phyloP scores from a whole-genome alignment of 2,888 invertebrate genomes.

The Coenonympha arcania region DNA sequence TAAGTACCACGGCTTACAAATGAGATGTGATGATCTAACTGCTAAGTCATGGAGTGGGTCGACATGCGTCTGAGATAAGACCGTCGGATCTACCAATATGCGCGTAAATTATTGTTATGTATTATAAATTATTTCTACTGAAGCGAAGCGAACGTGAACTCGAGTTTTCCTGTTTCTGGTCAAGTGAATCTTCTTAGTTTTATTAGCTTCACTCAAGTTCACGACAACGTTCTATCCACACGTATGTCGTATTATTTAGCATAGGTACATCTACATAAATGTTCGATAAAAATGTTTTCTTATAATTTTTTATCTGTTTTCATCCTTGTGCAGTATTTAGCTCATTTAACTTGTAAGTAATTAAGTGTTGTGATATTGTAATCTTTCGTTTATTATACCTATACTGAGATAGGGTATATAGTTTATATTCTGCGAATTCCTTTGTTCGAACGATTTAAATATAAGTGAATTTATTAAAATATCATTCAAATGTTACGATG shows the following conservation, averaged over 20 bases:
- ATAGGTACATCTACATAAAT: too few species aligned
- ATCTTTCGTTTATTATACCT: too few species aligned
- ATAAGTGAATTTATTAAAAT: background rate
- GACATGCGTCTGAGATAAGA: background rate
- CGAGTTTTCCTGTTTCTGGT: conserved; percentile 21
- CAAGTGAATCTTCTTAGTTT: conserved; percentile 12
- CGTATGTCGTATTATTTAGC: background rate
- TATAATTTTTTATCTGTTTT: conserved; percentile 23
- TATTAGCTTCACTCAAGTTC: conserved; percentile 2
- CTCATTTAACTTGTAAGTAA: conserved; percentile 29
- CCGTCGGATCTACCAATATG: background rate
- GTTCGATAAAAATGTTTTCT: conserved; percentile 22
- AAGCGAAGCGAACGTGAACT: background rate
- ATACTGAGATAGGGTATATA: too few species aligned
- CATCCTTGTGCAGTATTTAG: conserved; percentile 22
- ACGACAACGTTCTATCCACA: background rate
- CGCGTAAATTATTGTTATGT: background rate
- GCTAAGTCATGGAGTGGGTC: too few species aligned
- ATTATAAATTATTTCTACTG: too few species aligned
- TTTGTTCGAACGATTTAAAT: background rate
- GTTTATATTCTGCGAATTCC: background rate
- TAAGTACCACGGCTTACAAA: too few species aligned
- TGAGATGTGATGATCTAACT: too few species aligned
- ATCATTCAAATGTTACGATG: background rate
- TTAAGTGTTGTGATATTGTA: background rate